phyloP scores from a whole-genome alignment of 2,113 vertebrate genomes.

The Carlito syrichta region DNA sequence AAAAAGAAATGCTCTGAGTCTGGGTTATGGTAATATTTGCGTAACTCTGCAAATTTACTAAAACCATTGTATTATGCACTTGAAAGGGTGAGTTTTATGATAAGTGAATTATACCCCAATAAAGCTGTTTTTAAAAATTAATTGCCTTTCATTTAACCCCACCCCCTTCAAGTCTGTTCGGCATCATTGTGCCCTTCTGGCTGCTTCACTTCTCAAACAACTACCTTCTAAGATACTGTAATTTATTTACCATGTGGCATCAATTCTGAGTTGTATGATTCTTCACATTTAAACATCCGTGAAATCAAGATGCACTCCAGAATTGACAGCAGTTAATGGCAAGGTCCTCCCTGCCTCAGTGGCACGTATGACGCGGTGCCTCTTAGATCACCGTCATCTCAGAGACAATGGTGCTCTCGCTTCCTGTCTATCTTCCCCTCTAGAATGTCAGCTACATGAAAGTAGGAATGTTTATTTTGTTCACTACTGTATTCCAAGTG shows the following conservation, averaged over 20 bases:
- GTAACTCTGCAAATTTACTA: not conserved
- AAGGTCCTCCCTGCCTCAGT: not conserved
- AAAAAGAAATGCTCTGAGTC: not conserved
- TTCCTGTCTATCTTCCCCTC: not conserved
- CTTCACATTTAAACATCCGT: not conserved
- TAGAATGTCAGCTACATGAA: not conserved
- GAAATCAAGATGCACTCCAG: not conserved
- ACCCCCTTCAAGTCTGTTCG: not conserved
- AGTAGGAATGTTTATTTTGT: not conserved
- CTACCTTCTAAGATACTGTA: not conserved
- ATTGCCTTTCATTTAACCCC: not conserved
- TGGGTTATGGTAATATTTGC: not conserved
- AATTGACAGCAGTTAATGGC: not conserved
- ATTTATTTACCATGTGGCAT: not conserved
- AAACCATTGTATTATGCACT: not conserved
- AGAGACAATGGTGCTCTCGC: not conserved
- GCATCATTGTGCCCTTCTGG: not conserved
- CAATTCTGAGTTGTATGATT: not conserved
- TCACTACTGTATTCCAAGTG: not conserved
- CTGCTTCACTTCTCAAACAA: not conserved
- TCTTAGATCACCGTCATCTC: not conserved
- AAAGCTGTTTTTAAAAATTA: not conserved
- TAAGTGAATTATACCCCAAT: not conserved
- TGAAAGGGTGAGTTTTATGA: not conserved
- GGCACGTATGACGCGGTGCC: not conserved